Evolutionary conservation across 64 coral and sea anemone species (phyloP), one percentile per base, ranked within the genome.

Genomic region (Cladopsammia gracilis): DNA sequence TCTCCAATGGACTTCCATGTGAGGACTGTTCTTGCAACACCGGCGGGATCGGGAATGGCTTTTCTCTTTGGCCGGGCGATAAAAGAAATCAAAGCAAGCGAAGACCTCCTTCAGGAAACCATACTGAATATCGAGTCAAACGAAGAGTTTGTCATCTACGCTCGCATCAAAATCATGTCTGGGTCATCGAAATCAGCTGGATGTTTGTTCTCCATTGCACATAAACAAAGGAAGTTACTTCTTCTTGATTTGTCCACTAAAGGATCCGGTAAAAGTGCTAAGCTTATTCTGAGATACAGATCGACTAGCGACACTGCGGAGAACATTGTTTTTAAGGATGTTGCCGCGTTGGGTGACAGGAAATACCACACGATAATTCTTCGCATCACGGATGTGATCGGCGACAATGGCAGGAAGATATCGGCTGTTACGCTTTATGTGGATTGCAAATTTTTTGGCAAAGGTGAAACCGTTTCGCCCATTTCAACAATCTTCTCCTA

Each of bases 401-500:
- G 88, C 16, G 86, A 92, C 24, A 86, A 84, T 16, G 90, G 88
- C 10, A 67, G 82, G 12, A 73, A 91, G 16, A 87, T 71, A 20
- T 88, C 94, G 2, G 86, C 81, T 5, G 15, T 95, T 5, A 85
- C 93, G 8, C 72, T 98, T 71, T 96, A 91, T 25, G 89, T 98
- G 16, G 97, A 98, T 75, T 98, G 97, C 69, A 69, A 80, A 59
- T 72, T 89, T 57, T 15, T 86, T 10, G 94, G 83, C 6, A 78
- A 79, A 54, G 86, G 83, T 19, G 64, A 98, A 15, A 81, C 95
- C 0, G 7, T 82, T 0, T 94, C 95, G 22, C 75, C 95, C 0
- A 66, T 97, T 12, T 90, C 82, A 9, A 60, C 86, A 44, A 45
- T 97, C 2, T 97, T 97, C 66, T 97, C 95, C 0, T 98, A 98